phyloP scores from a whole-genome alignment of 2,797 vertebrate genomes.

The Emydoidea blandingii region DNA sequence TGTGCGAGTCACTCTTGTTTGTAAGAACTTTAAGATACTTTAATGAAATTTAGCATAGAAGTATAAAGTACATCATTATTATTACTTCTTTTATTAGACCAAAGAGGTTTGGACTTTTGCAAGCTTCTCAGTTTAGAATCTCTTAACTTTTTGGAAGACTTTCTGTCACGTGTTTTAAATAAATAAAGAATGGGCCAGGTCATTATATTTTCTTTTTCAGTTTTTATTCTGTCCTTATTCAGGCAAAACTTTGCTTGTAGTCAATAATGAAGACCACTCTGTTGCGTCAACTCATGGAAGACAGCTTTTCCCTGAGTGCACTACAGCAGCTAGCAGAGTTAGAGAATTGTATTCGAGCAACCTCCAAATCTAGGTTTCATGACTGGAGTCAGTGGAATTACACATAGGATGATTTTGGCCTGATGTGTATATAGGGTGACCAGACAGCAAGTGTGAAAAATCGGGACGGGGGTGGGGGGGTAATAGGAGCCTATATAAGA shows the following conservation, averaged over 20 bases:
- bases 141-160: neutral
- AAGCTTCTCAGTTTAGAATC: neutral
- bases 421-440: neutral
- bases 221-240: neutral
- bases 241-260: neutral
- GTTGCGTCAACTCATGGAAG: neutral
- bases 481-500: too few species aligned
- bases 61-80: neutral
- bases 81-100: neutral
- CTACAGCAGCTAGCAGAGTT: neutral
- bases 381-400: neutral
- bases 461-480: too few species aligned
- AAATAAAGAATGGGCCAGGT: neutral
- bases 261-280: neutral
- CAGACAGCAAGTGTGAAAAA: too few species aligned
- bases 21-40: neutral
- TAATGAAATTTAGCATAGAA: neutral
- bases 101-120: neutral
- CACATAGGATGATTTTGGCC: neutral
- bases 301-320: neutral
- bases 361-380: neutral
- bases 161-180: neutral
- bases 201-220: neutral
- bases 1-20: neutral
- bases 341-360: neutral